Conservation (phyloP, 2,797 vertebrate species). For the Spinus olivaceus region DNA sequence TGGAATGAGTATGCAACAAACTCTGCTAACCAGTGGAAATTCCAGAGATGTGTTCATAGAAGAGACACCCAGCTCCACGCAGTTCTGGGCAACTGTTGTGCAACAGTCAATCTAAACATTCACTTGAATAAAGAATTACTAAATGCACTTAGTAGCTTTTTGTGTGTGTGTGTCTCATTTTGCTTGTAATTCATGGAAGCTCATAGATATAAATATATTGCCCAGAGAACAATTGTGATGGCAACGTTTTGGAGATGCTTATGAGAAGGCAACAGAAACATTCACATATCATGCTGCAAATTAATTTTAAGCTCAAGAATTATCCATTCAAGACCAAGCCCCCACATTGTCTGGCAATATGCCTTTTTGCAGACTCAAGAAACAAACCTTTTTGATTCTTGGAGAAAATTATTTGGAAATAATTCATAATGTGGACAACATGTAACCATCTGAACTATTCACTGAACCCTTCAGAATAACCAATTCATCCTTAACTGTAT, state of each 20-base stretch:
- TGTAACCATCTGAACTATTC: neutral
- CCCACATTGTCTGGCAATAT: neutral
- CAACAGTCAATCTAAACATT: neutral
- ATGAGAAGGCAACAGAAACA: neutral
- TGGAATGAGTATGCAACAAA: neutral
- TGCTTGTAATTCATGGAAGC: neutral
- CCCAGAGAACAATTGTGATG: neutral
- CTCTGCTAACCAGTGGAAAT: neutral
- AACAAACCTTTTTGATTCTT: neutral
- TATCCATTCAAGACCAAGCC: neutral
- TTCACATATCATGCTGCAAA: neutral
- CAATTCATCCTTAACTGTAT: neutral
- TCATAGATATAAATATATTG: neutral
- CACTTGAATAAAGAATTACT: neutral
- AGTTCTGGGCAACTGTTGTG: neutral
- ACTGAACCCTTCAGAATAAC: neutral
- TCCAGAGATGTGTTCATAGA: conserved; percentile 24
- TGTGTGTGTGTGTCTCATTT: neutral
- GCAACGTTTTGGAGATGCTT: neutral
- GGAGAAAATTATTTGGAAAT: neutral
- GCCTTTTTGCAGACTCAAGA: neutral
- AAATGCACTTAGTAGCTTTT: neutral
- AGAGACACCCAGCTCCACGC: neutral
- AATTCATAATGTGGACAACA: neutral
- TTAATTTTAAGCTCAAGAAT: neutral